Conservation (phyloP, 2,888 invertebrate genomes). For the Drosophila gaucha region DNA sequence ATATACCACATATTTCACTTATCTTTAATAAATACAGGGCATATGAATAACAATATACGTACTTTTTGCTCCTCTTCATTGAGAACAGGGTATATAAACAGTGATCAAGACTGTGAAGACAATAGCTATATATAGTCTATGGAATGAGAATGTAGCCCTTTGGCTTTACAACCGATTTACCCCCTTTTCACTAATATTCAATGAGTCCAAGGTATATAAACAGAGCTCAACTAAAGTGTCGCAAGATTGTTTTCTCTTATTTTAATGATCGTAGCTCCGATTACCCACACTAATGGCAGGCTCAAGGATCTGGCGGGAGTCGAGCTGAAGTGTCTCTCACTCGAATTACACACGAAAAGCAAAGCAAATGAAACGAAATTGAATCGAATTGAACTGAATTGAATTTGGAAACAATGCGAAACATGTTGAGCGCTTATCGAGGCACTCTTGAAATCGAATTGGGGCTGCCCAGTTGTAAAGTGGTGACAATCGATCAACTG, state of each 20-base stretch:
- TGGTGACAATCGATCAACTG: slow-evolving; percentile 46
- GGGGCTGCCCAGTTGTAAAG: slow-evolving; percentile 22
- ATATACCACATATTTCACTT: background rate
- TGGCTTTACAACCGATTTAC: background rate
- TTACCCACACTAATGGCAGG: slow-evolving; percentile 1
- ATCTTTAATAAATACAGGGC: no score
- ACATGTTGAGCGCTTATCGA: slow-evolving; percentile 51
- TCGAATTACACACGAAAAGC: slow-evolving; percentile 25
- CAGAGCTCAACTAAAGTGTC: no score
- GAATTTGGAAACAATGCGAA: slow-evolving; percentile 15
- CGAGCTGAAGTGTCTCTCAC: slow-evolving; percentile 12
- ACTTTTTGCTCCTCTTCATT: no score
- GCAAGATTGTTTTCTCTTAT: background rate
- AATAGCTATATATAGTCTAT: background rate
- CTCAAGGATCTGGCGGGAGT: slow-evolving; percentile 10
- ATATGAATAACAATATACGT: no score
- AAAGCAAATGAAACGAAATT: no score
- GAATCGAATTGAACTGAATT: background rate
- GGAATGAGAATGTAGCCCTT: background rate
- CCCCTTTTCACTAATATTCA: background rate
- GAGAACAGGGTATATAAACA: no score
- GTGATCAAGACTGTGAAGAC: no score
- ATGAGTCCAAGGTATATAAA: no score
- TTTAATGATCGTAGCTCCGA: background rate
- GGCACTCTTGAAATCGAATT: slow-evolving; percentile 3